phyloP scores from a whole-genome alignment of 2,797 vertebrate species.

The Melanotaenia maccullochi region DNA sequence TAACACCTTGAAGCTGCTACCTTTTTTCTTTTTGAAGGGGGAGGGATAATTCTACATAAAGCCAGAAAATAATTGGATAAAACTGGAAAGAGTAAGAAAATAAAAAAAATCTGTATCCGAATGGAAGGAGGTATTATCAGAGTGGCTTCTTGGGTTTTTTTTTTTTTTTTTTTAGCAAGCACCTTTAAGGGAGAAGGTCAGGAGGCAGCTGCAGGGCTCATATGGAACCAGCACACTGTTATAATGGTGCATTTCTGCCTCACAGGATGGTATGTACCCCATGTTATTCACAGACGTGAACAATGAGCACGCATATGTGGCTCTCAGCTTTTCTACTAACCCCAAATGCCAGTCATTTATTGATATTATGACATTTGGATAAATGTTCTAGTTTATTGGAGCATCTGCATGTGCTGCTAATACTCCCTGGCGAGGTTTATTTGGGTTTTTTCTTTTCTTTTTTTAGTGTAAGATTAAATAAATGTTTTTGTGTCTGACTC shows the following conservation, averaged over 20 bases:
- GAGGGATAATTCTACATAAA: constrained; percentile 3
- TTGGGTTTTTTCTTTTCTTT: neutral
- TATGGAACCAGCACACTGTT: constrained; percentile 74
- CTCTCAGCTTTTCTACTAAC: neutral
- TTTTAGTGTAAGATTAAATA: neutral
- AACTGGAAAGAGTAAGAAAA: neutral
- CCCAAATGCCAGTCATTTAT: neutral
- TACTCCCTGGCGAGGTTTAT: neutral
- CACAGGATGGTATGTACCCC: constrained; percentile 43
- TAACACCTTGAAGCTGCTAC: constrained; percentile 20
- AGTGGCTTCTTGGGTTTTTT: neutral
- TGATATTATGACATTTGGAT: neutral
- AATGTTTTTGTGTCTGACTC: neutral
- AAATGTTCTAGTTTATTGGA: neutral
- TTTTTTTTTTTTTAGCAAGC: constrained; percentile 1
- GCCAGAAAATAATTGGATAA: neutral
- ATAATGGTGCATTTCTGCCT: constrained; percentile 75
- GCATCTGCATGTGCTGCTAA: neutral
- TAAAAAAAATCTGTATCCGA: constrained; percentile 15
- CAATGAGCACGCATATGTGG: constrained; percentile 38
- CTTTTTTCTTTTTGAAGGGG: neutral
- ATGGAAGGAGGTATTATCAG: constrained; percentile 22
- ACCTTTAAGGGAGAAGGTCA: constrained; percentile 8
- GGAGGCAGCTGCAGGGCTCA: constrained; percentile 72
- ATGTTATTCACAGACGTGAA: constrained; percentile 50